These are phyloP conservation scores for Argyresthia goedartella DNA, from an alignment of 2,888 invertebrate genomes.

Conservation along the genomic window DNA sequence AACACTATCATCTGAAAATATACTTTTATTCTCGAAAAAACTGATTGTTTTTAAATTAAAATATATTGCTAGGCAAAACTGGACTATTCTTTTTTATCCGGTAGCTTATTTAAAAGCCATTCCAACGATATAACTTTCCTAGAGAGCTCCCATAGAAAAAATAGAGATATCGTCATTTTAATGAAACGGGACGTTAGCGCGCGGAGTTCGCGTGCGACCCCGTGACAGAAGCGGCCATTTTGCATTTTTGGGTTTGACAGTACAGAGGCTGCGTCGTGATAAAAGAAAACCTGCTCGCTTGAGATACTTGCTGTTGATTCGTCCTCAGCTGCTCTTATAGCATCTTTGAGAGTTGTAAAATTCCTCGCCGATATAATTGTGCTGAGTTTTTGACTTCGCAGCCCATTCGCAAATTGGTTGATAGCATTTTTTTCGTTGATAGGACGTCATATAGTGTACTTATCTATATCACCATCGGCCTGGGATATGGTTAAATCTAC, in stretches of 20 bases:
- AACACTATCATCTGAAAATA: not conserved
- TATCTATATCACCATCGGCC: constrained; percentile 3
- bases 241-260: too few species aligned
- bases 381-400: constrained; percentile 5
- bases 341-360: not conserved
- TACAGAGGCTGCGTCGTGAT: not conserved
- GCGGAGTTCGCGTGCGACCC: too few species aligned
- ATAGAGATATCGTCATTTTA: too few species aligned
- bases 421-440: constrained; percentile 6
- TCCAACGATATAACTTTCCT: too few species aligned
- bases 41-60: not conserved
- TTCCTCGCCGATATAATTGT: not conserved
- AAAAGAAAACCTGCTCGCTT: not conserved
- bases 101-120: too few species aligned
- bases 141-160: too few species aligned
- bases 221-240: too few species aligned
- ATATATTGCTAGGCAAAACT: not conserved
- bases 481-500: constrained; percentile 6
- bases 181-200: too few species aligned
- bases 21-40: not conserved
- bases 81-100: too few species aligned
- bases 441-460: constrained; percentile 1
- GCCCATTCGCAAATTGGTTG: constrained; percentile 3
- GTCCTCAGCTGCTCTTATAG: not conserved
- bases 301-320: not conserved